Percentiles rank a stretch among this genome's conserved stretches.
Evolutionary conservation across 2,113 vertebrate species (phyloP).

Genomic region (Anguilla japonica): DNA sequence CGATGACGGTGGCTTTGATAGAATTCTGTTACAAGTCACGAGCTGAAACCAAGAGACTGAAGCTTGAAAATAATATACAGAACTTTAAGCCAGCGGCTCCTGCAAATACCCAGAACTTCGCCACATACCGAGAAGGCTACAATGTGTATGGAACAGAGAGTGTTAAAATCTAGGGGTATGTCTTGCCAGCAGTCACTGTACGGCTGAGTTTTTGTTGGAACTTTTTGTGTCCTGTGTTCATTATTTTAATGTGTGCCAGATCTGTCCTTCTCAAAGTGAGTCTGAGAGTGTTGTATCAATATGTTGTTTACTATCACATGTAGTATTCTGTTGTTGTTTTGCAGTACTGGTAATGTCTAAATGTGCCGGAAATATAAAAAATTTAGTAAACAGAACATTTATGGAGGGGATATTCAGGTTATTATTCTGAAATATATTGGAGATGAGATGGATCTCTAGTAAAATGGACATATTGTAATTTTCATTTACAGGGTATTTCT

Average conservation of each 20-base stretch:
- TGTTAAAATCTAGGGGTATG: conserved; percentile 95
- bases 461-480: background rate
- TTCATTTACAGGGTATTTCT: background rate
- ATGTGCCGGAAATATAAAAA: background rate
- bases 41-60: conserved; percentile 95
- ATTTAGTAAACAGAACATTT: background rate
- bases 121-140: conserved; percentile 99
- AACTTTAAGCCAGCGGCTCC: conserved; percentile 94
- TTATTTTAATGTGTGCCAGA: background rate
- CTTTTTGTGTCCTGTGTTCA: background rate
- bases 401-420: background rate
- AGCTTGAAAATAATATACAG: conserved; percentile 92
- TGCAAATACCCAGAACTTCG: conserved; percentile 91
- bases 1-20: conserved; percentile 98
- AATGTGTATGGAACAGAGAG: conserved; percentile 99
- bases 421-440: background rate
- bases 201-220: background rate
- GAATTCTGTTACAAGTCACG: conserved; percentile 99
- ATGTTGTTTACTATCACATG: background rate
- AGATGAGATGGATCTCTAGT: background rate
- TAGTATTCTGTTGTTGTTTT: background rate
- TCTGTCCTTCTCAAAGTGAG: background rate
- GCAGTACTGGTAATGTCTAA: background rate
- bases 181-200: conserved; percentile 16
- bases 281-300: background rate